Evolutionary conservation across 2,888 invertebrate genomes (phyloP).

Genomic region (Amiota minor): DNA sequence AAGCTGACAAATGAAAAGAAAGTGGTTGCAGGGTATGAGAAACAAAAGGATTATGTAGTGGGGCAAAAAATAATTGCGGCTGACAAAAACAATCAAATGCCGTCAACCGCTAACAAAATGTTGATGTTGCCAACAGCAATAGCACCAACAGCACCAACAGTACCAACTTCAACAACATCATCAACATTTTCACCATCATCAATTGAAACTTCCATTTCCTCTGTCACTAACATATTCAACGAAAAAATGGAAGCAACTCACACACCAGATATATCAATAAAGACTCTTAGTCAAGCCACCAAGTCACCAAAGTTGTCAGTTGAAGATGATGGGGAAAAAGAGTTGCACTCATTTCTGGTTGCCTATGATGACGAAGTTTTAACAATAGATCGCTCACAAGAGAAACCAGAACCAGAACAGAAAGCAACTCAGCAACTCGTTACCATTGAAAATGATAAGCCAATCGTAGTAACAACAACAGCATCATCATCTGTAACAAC

Average conservation of each 20-base stretch:
- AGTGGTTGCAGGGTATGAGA: no score
- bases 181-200: background rate
- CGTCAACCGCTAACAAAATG: background rate
- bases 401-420: background rate
- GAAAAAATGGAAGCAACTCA: background rate
- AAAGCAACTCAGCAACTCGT: background rate
- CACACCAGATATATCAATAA: background rate
- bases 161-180: background rate
- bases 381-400: conserved; percentile 13
- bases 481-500: conserved; percentile 1
- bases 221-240: no score
- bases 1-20: no score
- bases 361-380: conserved; percentile 9
- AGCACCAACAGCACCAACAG: no score
- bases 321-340: background rate
- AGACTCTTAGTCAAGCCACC: background rate
- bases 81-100: background rate
- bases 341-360: conserved; percentile 16
- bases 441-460: background rate
- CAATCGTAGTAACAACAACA: background rate
- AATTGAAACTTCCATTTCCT: no score
- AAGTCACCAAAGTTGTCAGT: background rate
- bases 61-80: conserved; percentile 20
- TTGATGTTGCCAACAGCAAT: background rate
- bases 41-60: no score